Base-by-base conservation (phyloP, 2,113 vertebrate genomes). In the Pimephales promelas region DNA sequence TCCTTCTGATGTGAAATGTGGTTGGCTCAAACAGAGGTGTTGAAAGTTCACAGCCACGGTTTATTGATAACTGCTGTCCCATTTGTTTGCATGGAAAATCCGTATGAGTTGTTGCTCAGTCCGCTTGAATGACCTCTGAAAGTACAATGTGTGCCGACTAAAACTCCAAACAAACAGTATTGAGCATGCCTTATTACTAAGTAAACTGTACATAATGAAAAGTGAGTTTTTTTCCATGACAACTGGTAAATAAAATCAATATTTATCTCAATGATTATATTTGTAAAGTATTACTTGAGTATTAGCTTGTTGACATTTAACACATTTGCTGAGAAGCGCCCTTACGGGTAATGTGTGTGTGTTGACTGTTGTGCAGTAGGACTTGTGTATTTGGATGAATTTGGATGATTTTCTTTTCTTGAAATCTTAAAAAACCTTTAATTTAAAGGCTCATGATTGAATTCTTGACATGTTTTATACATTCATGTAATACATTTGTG, bases 71-170 rank as follows among this genome's bases (percentile, higher is more conserved):
- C 68, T 83, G 40, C 66, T 73, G 73, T 72, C 49, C 45, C 47
- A 78, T 68, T 66, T 56, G 40, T 81, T 62, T 62, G 76, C 56
- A 49, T 66, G 43, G 59, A 66, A 79, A 79, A 64, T 79, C 78
- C 43, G 57, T 64, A 62, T 49, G n/a, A 45, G 77, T 64, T 64
- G 36, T n/a, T 45, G n/a, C 8, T 28, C 14, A 24, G 36, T 16
- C 40, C 18, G 3, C 22, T 79, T 43, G 3, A 49, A n/a, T 79
- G 78, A 79, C 40, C 59, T 79, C 78, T 49, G 59, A 52, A 79
- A 79, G 78, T 66, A 79, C 59, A 79, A 31, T 22, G 61, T n/a
- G 78, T 66, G 78, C 59, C 10, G 24, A 49, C 24, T 10, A 79
- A 49, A 20, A 64, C 24, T 43, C n/a, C 56, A 64, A 62, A 64